Evolutionary conservation across 2,888 invertebrate genomes (phyloP).

Genomic region (Plutella xylostella): DNA sequence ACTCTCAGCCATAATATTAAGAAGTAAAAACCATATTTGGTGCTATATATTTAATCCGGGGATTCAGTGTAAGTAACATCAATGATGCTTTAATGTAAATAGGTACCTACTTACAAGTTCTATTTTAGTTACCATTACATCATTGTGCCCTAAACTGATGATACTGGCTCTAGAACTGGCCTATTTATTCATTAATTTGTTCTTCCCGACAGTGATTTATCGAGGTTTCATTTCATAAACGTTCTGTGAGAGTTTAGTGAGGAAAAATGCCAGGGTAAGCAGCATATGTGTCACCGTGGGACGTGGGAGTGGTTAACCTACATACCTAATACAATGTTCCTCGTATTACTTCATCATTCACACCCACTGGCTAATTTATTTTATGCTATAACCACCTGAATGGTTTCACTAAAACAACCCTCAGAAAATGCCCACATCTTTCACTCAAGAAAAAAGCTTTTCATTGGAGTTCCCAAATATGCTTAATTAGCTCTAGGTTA

Average conservation of each 20-base stretch:
- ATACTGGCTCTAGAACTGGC: not conserved
- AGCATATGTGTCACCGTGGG: constrained; percentile 33
- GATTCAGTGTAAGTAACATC: not conserved
- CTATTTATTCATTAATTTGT: not conserved
- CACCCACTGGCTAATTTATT: constrained; percentile 1
- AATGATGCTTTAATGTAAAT: not conserved
- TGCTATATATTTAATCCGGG: not conserved
- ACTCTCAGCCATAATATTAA: not conserved
- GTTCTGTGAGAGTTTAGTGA: constrained; percentile 18
- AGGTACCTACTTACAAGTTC: constrained; percentile 19
- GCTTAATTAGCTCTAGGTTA: too few relatives aligned
- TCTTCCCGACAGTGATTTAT: constrained; percentile 17
- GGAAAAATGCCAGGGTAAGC: constrained; percentile 65
- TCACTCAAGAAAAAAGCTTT: too few relatives aligned
- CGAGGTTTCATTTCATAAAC: constrained; percentile 18
- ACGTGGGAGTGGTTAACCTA: constrained; percentile 44
- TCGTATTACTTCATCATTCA: constrained; percentile 28
- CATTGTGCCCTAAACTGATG: constrained; percentile 21
- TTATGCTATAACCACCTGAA: too few relatives aligned
- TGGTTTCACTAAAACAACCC: too few relatives aligned
- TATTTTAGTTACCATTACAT: constrained; percentile 50
- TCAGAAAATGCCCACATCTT: too few relatives aligned
- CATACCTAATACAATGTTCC: constrained; percentile 23
- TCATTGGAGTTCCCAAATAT: too few relatives aligned
- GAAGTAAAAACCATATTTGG: not conserved